Percentiles rank a stretch among this genome's conserved stretches.
Conservation (phyloP, 2,888 invertebrate genomes). For the Mythimna vitellina region DNA sequence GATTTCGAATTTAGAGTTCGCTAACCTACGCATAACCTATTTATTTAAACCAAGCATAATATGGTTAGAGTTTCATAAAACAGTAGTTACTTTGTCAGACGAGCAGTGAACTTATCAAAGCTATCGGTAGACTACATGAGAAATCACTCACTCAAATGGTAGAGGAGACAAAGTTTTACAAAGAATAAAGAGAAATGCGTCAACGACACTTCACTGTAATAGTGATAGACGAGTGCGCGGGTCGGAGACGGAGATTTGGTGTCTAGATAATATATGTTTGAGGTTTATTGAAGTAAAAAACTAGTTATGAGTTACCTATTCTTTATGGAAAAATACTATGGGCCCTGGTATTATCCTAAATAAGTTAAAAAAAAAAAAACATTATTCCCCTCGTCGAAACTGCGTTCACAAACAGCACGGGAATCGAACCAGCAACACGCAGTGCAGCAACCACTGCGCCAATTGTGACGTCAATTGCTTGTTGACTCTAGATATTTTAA, state of each 20-base stretch:
- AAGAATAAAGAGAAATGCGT: conserved; percentile 53
- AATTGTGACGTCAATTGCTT: too few relatives aligned
- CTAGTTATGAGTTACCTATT: background rate
- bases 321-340: too few relatives aligned
- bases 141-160: conserved; percentile 70
- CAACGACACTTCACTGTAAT: conserved; percentile 27
- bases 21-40: too few relatives aligned
- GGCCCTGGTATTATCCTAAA: too few relatives aligned
- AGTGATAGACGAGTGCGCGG: conserved; percentile 22
- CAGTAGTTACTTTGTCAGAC: conserved; percentile 19
- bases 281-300: conserved; percentile 1
- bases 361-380: too few relatives aligned
- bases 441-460: too few relatives aligned
- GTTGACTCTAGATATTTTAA: too few relatives aligned
- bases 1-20: too few relatives aligned
- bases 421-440: too few relatives aligned
- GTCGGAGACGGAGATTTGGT: background rate
- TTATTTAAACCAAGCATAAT: background rate
- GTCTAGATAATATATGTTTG: background rate
- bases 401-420: too few relatives aligned
- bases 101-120: conserved; percentile 49
- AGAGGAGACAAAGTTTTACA: conserved; percentile 59
- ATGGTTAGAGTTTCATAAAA: conserved; percentile 34
- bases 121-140: conserved; percentile 64
- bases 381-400: too few relatives aligned